Evolutionary conservation across 2,888 invertebrate species (phyloP), one percentile per base, ranked within the genome.

Genomic region (Eristalis arbustorum): DNA sequence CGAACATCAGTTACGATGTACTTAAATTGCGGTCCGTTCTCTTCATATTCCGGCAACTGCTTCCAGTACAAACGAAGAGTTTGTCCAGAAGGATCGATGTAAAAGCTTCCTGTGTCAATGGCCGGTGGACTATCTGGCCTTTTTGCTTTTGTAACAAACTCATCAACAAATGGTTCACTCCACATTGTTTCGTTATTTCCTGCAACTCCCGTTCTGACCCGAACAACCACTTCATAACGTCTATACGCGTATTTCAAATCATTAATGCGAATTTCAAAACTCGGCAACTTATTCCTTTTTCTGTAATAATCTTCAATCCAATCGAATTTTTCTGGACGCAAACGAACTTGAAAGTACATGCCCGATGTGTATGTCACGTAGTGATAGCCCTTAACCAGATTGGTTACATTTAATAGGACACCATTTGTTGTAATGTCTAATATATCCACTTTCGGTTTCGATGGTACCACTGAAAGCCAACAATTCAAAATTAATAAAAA

Each of bases 51-150:
- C 23, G 95, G 94, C 69, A 97, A 94, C 88, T 95, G 94, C 90
- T 96, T 95, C 97, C 97, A 98, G 91, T 97, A 97, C 25, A 97
- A 93, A 91, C 95, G 95, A 59, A 97, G 93, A 73, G 95, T 94
- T 88, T 96, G 93, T 82, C 94, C 94, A 56, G 93, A 92, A 23
- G 94, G 93, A 89, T 95, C 94, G 88, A 95, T 94, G 91, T 96
- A 95, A 91, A 97, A 97, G 90, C 96, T 96, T 57, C 97, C 97
- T 18, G 95, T 93, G 88, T 95, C 95, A 3, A 95, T 95, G 69
- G 94, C 94, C 0, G 97, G 97, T 40, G 97, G 95, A 40, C 94
- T 93, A 22, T 93, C 94, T 1, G 97, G 97, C 79, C 88, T 88
- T 18, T 89, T 89, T 0, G 91, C 79, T 0, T 66, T 93, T 3